Base-by-base conservation (phyloP, 2,113 vertebrate species). In the Prietella phreatophila region DNA sequence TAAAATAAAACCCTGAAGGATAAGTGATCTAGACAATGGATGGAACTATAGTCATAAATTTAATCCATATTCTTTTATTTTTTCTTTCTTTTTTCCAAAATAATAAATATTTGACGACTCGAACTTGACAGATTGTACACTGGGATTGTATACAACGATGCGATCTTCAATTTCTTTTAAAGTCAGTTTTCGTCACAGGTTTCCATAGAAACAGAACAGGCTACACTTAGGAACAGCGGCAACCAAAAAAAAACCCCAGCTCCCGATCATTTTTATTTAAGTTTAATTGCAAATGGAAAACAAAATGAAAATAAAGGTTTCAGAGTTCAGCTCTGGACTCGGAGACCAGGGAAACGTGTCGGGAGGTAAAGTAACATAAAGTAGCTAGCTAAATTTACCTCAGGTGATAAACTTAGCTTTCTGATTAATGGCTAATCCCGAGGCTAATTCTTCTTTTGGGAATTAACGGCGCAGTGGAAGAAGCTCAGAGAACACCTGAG, bases 161-260 rank as follows among this genome's bases (percentile, higher is more conserved):
- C 17, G 30, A 36, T 71, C 36, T 17, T 36, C 8, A 19, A 20
- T 19, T 36, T 36, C 4, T 71, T 71, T 71, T 36, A 71, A 15
- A 73, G 33, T 20, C 19, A 73, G 5, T 39, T 17, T 22, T 7
- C 8, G 73, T 76, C 27, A 19, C 2, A 14, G 27, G 82, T 89
- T 65, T 84, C 85, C 53, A 89, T 87, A 53, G 85, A 87, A 89
- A 87, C 82, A 39, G 53, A 0, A 4, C 36, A 36, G 36, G 36
- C 36, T 50, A 69, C 76, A 63, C 82, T 33, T 39, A 42, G 71
- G 36, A 22, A 1, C 69, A 47, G 73, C 1, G 3, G 27, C 25
- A 50, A 78, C 19, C 13, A 10, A 71, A 58, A 71, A 42, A 47
- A 17, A 82, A 27, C n/a, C 33, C 5, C 42, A 42, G 39, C 36